phyloP scores from a whole-genome alignment of 2,113 vertebrate species.

The Salvator merianae region DNA sequence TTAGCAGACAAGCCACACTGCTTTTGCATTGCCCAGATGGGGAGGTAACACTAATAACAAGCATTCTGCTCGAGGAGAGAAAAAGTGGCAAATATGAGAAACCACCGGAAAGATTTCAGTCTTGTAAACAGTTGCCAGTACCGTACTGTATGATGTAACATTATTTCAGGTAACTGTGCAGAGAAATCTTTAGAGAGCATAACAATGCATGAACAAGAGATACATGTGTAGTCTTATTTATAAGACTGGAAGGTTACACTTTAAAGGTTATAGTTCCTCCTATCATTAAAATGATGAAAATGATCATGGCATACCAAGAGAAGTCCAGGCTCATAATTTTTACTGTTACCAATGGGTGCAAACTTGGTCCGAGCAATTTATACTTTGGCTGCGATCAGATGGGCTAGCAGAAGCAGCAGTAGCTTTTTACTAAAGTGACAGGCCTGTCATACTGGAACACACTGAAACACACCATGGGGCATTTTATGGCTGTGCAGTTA shows the following conservation, averaged over 20 bases:
- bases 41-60: conserved; percentile 16
- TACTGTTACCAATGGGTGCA: neutral
- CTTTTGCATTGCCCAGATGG: conserved; percentile 3
- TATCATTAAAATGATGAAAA: neutral
- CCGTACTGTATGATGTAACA: neutral
- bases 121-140: neutral
- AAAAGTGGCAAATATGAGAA: neutral
- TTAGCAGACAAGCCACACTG: neutral
- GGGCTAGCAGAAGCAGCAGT: too few relatives aligned
- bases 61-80: neutral
- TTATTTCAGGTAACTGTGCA: neutral
- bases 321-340: neutral
- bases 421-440: too few relatives aligned
- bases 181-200: neutral
- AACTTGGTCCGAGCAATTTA: neutral
- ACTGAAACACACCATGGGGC: too few relatives aligned
- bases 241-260: neutral
- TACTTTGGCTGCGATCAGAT: too few relatives aligned
- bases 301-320: neutral
- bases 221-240: neutral
- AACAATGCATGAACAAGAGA: neutral
- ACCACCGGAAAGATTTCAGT: neutral
- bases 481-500: too few relatives aligned
- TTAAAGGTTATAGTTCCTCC: neutral
- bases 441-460: too few relatives aligned